Evolutionary conservation across 2,888 invertebrate species (phyloP), one percentile per base, ranked within the genome.

Genomic region (Tetropium fuscum): DNA sequence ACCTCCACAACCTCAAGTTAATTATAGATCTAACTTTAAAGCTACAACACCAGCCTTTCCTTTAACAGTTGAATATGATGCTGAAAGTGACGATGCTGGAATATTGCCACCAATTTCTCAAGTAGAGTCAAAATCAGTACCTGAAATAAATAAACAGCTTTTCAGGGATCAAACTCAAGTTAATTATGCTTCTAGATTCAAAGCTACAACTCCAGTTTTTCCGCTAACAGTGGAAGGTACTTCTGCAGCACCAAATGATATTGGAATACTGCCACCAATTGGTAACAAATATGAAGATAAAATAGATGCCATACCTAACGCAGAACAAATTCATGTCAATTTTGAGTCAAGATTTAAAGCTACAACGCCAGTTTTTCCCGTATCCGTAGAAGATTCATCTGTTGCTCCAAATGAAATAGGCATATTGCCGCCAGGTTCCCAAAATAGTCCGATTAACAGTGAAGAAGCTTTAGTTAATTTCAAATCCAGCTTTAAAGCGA

Each of bases 41-140:
- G 74, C 73, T 3, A 73, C 75, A 7, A 75, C 74, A 0, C 75
- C 75, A 4, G 72, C 70, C 2, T 74, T 74, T 43, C 75, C 75
- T 10, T 66, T 63, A 51, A 57, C 56, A 22, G 72, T 68, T 5
- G 66, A 70, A 36, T 27, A 25, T 27, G 44, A 15, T 27, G 16
- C 25, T 25, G 27, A 25, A 27, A 44, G 10, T 44, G 44, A 44
- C 18, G 27, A 51, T 38, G n/a, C 27, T 16, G 44, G 44, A 1
- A 44, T 44, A 27, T 27, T 27, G 3, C 44, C 44, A 16, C 44
- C 41, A 22, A 10, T 18, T 1, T 20, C 41, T 20, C 5, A 20
- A 4, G 3, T 10, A 20, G 22, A 10, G 6, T 5, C 11, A 11
- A 8, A 22, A 11, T 13, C 6, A n/a, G n/a, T n/a, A n/a, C n/a